phyloP scores from a whole-genome alignment of 2,797 vertebrate genomes.

The Clarias platycephalus region DNA sequence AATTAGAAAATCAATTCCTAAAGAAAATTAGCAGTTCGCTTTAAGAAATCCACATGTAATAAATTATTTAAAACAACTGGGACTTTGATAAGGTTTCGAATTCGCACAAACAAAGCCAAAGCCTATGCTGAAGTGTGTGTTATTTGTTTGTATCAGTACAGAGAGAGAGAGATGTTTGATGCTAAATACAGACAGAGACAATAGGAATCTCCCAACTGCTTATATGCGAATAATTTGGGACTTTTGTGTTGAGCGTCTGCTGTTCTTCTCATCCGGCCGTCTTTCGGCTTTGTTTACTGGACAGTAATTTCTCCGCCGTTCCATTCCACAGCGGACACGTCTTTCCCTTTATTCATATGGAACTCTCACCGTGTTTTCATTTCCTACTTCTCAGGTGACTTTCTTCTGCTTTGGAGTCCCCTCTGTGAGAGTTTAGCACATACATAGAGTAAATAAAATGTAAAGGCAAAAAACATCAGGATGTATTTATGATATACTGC shows the following conservation, averaged over 20 bases:
- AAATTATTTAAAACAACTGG: constrained; percentile 73
- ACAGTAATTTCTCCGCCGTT: constrained; percentile 61
- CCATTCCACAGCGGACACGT: constrained; percentile 44
- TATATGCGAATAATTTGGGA: constrained; percentile 66
- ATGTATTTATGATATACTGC: not conserved
- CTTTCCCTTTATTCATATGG: constrained; percentile 38
- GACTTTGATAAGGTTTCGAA: constrained; percentile 61
- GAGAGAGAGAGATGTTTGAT: constrained; percentile 59
- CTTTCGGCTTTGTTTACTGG: constrained; percentile 66
- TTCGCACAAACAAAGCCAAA: constrained; percentile 58
- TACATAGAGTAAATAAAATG: not conserved
- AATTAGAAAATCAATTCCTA: constrained; percentile 40
- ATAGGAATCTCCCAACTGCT: constrained; percentile 51
- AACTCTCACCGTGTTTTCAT: constrained; percentile 54
- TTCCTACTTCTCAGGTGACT: constrained; percentile 45
- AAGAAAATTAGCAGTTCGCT: constrained; percentile 64
- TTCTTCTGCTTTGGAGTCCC: constrained; percentile 29
- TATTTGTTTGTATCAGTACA: constrained; percentile 54
- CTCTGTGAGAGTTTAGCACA: not conserved
- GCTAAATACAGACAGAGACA: constrained; percentile 59
- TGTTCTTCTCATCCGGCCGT: constrained; percentile 65
- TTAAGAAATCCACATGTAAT: constrained; percentile 68
- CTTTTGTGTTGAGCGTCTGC: constrained; percentile 52
- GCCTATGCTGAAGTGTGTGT: constrained; percentile 51
- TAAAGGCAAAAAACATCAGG: not conserved